Percentiles rank a stretch among this genome's conserved stretches.
Conservation (phyloP, 64 coral and sea anemone genomes). For the Stichodactyla helianthus region DNA sequence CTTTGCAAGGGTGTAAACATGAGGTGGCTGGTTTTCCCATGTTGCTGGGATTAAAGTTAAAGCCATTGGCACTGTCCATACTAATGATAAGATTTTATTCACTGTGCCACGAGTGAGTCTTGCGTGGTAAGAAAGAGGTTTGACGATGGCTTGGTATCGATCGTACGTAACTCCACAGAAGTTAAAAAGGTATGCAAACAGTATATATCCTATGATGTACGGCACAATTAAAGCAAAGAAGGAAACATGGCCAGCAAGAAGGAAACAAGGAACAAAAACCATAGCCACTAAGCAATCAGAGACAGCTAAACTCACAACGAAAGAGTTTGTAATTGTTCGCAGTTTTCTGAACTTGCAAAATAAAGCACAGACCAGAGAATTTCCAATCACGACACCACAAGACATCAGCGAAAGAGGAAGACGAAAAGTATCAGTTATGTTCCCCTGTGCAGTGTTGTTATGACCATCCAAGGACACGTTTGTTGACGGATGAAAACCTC, state of each 20-base stretch:
- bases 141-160: conserved; percentile 72
- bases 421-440: neutral
- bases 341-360: conserved; percentile 59
- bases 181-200: conserved; percentile 94
- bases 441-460: neutral
- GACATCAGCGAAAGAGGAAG: conserved; percentile 60
- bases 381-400: conserved; percentile 55
- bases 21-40: conserved; percentile 44
- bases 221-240: conserved; percentile 26
- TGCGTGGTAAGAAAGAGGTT: conserved; percentile 69
- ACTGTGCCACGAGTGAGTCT: conserved; percentile 61
- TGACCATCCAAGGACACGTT: neutral
- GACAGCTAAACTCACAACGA: conserved; percentile 83
- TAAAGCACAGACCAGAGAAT: conserved; percentile 68
- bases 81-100: conserved; percentile 52
- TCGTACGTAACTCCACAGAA: conserved; percentile 96
- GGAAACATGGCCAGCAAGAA: neutral
- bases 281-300: conserved; percentile 75
- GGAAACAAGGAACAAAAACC: conserved; percentile 65
- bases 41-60: conserved; percentile 64
- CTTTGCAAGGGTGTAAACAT: conserved; percentile 13
- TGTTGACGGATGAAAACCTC: neutral
- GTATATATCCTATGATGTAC: conserved; percentile 87
- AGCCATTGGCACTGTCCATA: conserved; percentile 62
- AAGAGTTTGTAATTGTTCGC: conserved; percentile 83